These are phyloP conservation scores for Syrista parreyssii DNA, from an alignment of 2,888 invertebrate species.

Conservation along the genomic window DNA sequence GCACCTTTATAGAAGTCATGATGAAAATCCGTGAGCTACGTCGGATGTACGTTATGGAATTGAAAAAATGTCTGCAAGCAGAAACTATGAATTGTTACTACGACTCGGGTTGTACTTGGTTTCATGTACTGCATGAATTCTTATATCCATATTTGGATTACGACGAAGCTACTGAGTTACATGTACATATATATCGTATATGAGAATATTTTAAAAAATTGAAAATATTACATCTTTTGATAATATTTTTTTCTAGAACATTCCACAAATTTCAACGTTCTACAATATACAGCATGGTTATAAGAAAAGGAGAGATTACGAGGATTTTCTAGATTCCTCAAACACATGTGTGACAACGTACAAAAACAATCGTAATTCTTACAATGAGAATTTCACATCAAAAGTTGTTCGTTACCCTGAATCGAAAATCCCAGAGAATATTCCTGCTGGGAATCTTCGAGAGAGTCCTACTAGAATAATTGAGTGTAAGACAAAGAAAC, in stretches of 20 bases:
- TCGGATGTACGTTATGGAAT: conserved; percentile 39
- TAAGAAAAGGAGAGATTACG: no score
- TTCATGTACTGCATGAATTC: conserved; percentile 42
- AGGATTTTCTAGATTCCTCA: no score
- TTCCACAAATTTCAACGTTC: background rate
- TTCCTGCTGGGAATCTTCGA: no score
- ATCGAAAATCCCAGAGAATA: no score
- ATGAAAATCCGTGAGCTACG: conserved; percentile 46
- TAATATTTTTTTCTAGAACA: background rate
- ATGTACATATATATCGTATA: conserved; percentile 34
- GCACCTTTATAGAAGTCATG: conserved; percentile 40
- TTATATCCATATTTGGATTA: conserved; percentile 43
- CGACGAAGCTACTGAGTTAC: conserved; percentile 39
- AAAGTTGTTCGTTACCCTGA: no score
- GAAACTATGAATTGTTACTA: conserved; percentile 25
- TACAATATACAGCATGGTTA: background rate
- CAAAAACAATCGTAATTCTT: no score
- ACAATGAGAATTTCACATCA: no score
- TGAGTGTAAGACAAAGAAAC: no score
- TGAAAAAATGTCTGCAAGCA: conserved; percentile 32
- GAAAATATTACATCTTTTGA: background rate
- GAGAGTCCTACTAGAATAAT: no score
- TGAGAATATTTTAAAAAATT: no score
- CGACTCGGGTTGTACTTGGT: conserved; percentile 36
- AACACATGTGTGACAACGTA: no score